Percentiles rank a stretch among this genome's conserved stretches.
Conservation (phyloP, 2,888 invertebrate genomes). For the Apodemia duryi region DNA sequence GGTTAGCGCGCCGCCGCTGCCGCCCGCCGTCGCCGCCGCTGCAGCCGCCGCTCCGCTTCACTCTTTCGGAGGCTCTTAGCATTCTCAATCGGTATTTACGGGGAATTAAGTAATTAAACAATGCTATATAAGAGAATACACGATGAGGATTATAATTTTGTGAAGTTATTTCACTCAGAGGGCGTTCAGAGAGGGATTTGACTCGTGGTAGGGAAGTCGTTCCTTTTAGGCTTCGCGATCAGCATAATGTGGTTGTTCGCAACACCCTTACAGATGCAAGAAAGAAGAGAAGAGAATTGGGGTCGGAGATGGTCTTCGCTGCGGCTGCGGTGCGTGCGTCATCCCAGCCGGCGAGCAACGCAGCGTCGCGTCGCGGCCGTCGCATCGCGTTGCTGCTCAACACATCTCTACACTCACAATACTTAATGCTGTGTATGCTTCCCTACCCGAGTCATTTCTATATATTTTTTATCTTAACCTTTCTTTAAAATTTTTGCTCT, state of each 20-base stretch:
- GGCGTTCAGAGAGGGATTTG: constrained; percentile 64
- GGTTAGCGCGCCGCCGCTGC: constrained; percentile 71
- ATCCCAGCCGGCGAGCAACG: constrained; percentile 34
- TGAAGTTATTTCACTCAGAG: constrained; percentile 38
- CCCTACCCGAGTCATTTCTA: constrained; percentile 70
- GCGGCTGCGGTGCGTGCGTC: constrained; percentile 37
- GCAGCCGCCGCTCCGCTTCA: constrained; percentile 61
- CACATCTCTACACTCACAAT: constrained; percentile 7
- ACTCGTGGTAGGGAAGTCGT: constrained; percentile 70
- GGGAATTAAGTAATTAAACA: constrained; percentile 72
- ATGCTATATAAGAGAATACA: constrained; percentile 54
- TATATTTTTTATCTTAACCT: constrained; percentile 27
- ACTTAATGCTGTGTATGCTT: constrained; percentile 43
- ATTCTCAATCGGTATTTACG: constrained; percentile 77
- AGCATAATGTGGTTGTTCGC: constrained; percentile 79
- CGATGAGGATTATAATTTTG: constrained; percentile 32
- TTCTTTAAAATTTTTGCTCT: constrained; percentile 42
- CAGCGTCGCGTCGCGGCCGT: constrained; percentile 25
- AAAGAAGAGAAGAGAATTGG: constrained; percentile 55
- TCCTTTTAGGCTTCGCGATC: constrained; percentile 64
- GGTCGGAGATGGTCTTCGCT: constrained; percentile 15
- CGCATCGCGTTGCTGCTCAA: constrained; percentile 31
- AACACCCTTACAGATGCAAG: constrained; percentile 77
- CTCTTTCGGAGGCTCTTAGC: constrained; percentile 75
- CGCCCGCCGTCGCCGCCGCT: constrained; percentile 49